Evolutionary conservation across 2,113 vertebrate genomes (phyloP), one percentile per base, ranked within the genome.

Genomic region (Phaethornis superciliosus): DNA sequence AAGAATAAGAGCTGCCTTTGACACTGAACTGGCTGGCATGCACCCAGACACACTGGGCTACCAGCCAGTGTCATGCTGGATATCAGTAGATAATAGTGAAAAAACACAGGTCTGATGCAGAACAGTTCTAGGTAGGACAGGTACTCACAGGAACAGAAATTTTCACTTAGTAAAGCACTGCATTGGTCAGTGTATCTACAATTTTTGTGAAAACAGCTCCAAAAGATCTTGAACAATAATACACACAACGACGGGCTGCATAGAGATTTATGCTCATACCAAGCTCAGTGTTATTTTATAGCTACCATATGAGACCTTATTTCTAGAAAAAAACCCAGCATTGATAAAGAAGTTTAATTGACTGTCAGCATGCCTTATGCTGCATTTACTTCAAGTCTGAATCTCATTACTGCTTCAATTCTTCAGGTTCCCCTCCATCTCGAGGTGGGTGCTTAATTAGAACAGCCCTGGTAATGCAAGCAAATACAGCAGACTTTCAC

Each of bases 271-370:
- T 11, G 44, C 64, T 49, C 55, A 4, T 35, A 68, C 42, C 16
- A 49, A 76, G 33, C 65, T 72, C 76, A 85, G 69, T 52, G 77
- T 95, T 94, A 95, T 94, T 97, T 96, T 97, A 97, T 80, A 96
- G 93, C 75, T 95, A 85, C 93, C 94, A 94, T 95, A 84, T 68
- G 93, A 98, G 87, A 96, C 96, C 97, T 97, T 96, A 97, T 96
- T 98, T 97, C 95, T 96, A 89, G 90, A 94, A 97, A 97, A 97
- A 97, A 93, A 81, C 78, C n/a, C n/a, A 32, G 94, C 95, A 96
- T 91, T 98, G 98, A 98, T 98, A 97, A 98, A 98, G 97, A 97
- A 96, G 95, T 97, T 97, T 98, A 98, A 98, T 98, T 98, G 98
- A 98, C 97, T 98, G 97, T 97, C 98, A 98, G 96, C 88, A 85